Percentiles rank a stretch among this genome's conserved stretches.
Evolutionary conservation across 2,797 vertebrate genomes (phyloP).

Genomic region (Scleropages formosus): DNA sequence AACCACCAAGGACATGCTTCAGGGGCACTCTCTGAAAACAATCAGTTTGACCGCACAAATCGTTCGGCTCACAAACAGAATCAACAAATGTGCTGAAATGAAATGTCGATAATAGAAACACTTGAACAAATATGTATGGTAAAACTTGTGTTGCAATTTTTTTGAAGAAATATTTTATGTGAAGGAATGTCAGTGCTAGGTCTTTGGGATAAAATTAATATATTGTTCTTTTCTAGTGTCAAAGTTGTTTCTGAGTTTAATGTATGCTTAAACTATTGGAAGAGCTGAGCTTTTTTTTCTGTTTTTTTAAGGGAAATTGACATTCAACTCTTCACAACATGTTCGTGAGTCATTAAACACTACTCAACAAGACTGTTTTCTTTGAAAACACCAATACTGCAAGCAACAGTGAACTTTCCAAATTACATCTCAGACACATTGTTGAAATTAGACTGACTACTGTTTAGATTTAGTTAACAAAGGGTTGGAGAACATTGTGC

Average conservation of each 20-base stretch:
- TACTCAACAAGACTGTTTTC: slow-evolving; percentile 8
- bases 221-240: too few species aligned
- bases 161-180: neutral
- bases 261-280: slow-evolving; percentile 9
- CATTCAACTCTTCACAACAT: neutral
- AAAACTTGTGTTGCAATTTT: neutral
- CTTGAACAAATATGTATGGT: too few species aligned
- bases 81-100: slow-evolving; percentile 2
- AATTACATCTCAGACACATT: neutral
- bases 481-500: neutral
- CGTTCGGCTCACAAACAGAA: neutral
- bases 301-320: slow-evolving; percentile 10
- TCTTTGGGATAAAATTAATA: neutral
- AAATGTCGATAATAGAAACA: slow-evolving; percentile 12
- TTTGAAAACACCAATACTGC: neutral
- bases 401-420: neutral
- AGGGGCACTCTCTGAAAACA: neutral
- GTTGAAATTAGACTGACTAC: neutral
- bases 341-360: slow-evolving; percentile 13
- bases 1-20: neutral
- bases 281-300: neutral
- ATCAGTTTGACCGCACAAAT: neutral
- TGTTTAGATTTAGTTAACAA: neutral
- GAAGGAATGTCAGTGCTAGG: neutral
- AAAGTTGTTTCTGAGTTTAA: slow-evolving; percentile 5